Evolutionary conservation across 2,113 vertebrate species (phyloP), one percentile per base, ranked within the genome.

Genomic region (Thryonomys swinderianus): DNA sequence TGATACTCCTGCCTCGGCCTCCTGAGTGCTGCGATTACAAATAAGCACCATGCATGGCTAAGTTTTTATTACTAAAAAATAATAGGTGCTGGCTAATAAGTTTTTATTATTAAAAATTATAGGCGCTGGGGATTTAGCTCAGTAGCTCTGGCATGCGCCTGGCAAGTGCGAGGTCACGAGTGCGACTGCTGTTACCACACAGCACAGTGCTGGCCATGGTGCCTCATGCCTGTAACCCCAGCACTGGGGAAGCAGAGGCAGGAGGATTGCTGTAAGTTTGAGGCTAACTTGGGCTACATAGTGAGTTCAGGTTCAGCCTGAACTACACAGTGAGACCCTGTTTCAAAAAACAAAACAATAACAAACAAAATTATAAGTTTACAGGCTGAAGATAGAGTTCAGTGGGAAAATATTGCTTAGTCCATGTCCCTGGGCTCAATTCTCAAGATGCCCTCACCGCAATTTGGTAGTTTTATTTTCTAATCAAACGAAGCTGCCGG

Each of bases 401-500:
- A 11, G 74, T 51, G 74, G 74, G 30, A 32, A 17, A 74, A 17
- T 34, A 48, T 3, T 34, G 30, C 74, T 32, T 34, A 34, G 45
- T 27, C 51, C 16, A 51, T 9, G 1, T 51, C 30, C 45, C 45
- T 51, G 2, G 7, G 74, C 30, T 34, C 0, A 7, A 51, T 30
- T 23, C 73, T 32, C 73, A 48, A 27, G 73, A 76, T 12, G 4
- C 62, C 23, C 20, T 2, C 40, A 18, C 55, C 2, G 17, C 16
- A 57, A 57, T 57, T 42, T 30, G n/a, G 37, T 17, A 81, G n/a
- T 53, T 89, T 81, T 57, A 95, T 90, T 67, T 59, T 13, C 57
- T 73, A 88, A 88, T 37, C 30, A 79, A 87, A 95, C 91, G 51
- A 90, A 59, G 96, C 90, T n/a, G n/a, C n/a, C n/a, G n/a, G n/a